Evolutionary conservation across 2,113 vertebrate species (phyloP).

Genomic region (Istiophorus platypterus): DNA sequence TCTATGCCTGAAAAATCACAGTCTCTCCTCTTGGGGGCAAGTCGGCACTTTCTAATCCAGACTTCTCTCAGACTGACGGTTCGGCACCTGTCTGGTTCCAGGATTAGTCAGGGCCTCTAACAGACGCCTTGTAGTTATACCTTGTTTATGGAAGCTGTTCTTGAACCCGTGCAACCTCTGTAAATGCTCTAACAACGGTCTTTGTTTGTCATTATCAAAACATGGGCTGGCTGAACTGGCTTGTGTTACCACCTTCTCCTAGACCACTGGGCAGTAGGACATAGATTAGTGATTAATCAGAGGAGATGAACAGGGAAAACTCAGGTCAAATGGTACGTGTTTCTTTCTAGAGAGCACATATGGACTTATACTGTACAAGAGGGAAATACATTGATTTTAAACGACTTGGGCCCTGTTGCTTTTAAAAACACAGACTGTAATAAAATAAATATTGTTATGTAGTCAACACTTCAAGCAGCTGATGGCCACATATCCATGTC

Average conservation of each 20-base stretch:
- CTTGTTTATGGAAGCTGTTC: conserved; percentile 14
- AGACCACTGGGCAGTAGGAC: not conserved
- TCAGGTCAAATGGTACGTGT: not conserved
- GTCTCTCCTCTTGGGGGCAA: not conserved
- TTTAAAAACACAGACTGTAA: conserved; percentile 5
- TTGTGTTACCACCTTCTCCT: not conserved
- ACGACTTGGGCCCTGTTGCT: not conserved
- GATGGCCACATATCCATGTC: no score
- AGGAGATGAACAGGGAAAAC: not conserved
- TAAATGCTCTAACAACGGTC: not conserved
- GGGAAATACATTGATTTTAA: not conserved
- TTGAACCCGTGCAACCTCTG: not conserved
- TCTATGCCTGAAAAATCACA: conserved; percentile 16
- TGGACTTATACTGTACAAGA: not conserved
- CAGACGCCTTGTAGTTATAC: not conserved
- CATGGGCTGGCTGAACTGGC: not conserved
- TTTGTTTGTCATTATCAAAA: conserved; percentile 10
- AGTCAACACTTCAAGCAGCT: no score
- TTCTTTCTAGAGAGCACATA: not conserved
- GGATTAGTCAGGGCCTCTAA: conserved; percentile 22
- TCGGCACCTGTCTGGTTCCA: conserved; percentile 31
- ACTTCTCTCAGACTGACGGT: conserved; percentile 6
- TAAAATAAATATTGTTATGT: no score
- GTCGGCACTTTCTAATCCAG: not conserved
- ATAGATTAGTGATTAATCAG: conserved; percentile 13